These are phyloP conservation scores for Neria commutata DNA, from an alignment of 2,888 invertebrate genomes.

Conservation along the genomic window DNA sequence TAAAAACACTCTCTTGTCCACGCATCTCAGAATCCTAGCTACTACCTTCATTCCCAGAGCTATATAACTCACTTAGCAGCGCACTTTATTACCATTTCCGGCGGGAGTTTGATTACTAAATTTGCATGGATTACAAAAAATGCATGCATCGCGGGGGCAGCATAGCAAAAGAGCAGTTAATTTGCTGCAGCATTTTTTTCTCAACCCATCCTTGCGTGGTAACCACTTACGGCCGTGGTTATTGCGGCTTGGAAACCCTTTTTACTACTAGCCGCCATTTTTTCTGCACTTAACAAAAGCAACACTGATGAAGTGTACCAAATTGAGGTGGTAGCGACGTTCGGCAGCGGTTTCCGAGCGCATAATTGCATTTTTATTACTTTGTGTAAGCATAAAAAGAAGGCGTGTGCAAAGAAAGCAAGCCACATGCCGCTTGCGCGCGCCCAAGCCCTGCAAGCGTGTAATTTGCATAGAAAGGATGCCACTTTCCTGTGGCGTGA, in stretches of 20 bases:
- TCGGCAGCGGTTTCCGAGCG: slow-evolving; percentile 13
- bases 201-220: too few species aligned
- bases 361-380: slow-evolving; percentile 58
- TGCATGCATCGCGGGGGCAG: too few species aligned
- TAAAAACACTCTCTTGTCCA: too few species aligned
- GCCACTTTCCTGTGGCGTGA: slow-evolving; percentile 13
- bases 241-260: background rate
- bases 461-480: slow-evolving; percentile 8
- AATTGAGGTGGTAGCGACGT: slow-evolving; percentile 34
- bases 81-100: background rate
- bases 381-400: slow-evolving; percentile 21
- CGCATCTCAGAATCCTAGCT: background rate
- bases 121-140: too few species aligned
- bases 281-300: background rate
- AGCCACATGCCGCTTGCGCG: background rate
- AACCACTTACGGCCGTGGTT: background rate
- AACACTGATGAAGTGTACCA: slow-evolving; percentile 51
- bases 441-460: background rate
- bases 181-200: slow-evolving; percentile 1
- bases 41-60: background rate
- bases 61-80: too few species aligned
- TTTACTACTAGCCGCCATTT: background rate
- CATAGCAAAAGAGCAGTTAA: background rate
- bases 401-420: background rate
- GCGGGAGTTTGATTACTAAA: background rate